Evolutionary conservation across 2,888 invertebrate species (phyloP).

Genomic region (Drosophila kanekoi): DNA sequence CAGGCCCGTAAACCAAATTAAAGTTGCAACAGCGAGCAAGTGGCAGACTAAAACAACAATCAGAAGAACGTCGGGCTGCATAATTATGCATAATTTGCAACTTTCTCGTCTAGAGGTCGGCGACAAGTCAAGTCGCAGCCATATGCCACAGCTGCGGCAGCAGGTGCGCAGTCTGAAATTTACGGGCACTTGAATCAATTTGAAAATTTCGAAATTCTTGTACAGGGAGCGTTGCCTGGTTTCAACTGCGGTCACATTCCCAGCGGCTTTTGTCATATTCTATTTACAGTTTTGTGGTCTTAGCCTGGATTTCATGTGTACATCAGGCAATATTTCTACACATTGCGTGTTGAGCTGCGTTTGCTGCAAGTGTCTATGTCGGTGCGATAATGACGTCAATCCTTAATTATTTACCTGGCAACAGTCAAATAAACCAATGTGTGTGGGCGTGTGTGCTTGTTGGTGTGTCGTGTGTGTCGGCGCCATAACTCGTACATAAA

Average conservation of each 20-base stretch:
- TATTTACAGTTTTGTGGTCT: neutral
- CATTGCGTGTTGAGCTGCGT: conserved; percentile 36
- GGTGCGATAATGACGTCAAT: conserved; percentile 64
- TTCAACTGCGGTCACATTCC: conserved; percentile 12
- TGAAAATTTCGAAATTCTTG: conserved; percentile 45
- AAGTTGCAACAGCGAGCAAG: conserved; percentile 34
- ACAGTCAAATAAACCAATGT: conserved; percentile 1
- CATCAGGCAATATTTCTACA: conserved; percentile 1
- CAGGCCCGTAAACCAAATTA: conserved; percentile 45
- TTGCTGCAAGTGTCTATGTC: conserved; percentile 20
- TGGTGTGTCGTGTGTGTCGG: conserved; percentile 10
- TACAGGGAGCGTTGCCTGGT: conserved; percentile 3
- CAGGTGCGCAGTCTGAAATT: conserved; percentile 30
- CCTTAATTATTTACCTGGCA: conserved; percentile 54
- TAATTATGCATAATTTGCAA: conserved; percentile 57
- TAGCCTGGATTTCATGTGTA: conserved; percentile 2
- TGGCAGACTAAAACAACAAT: conserved; percentile 50
- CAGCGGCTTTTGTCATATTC: conserved; percentile 13
- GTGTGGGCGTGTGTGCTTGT: conserved; percentile 6
- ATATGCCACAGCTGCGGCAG: conserved; percentile 9
- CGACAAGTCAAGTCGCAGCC: conserved; percentile 24
- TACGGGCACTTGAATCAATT: conserved; percentile 48
- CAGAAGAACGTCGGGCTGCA: conserved; percentile 40
- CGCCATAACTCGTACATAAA: conserved; percentile 23
- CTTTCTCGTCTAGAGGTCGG: conserved; percentile 53